Percentiles rank a stretch among this genome's conserved stretches.
Conservation (phyloP, 2,888 invertebrate genomes). For the Chalcis sispes region DNA sequence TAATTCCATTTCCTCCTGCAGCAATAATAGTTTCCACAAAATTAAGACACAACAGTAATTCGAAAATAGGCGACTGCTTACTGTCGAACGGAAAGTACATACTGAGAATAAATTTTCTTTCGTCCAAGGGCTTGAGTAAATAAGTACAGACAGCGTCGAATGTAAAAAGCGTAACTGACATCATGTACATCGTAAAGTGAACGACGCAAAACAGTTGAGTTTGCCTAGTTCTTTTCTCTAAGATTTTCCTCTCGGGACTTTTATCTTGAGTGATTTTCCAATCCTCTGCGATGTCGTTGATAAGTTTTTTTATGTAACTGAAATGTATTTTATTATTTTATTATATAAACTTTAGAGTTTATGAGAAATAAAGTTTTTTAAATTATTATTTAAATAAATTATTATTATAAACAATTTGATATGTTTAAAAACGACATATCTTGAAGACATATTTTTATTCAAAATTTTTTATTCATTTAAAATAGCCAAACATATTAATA, state of each 20-base stretch:
- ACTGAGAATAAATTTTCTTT: conserved; percentile 1
- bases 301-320: neutral
- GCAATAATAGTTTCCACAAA: conserved; percentile 6
- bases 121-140: neutral
- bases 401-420: too few species aligned
- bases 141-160: conserved; percentile 4
- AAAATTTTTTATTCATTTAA: too few species aligned
- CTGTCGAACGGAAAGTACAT: conserved; percentile 8
- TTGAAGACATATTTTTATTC: too few species aligned
- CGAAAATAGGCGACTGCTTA: neutral
- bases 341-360: neutral
- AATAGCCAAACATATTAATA: too few species aligned
- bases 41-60: neutral
- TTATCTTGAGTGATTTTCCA: neutral
- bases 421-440: too few species aligned
- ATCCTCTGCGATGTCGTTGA: neutral
- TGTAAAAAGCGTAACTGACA: conserved; percentile 5
- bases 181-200: neutral
- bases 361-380: too few species aligned
- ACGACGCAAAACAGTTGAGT: neutral
- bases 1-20: conserved; percentile 1
- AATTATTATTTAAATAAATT: too few species aligned
- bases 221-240: neutral
- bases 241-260: neutral
- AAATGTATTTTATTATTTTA: neutral